Conservation (phyloP, 2,113 vertebrate species). For the Pipra filicauda region DNA sequence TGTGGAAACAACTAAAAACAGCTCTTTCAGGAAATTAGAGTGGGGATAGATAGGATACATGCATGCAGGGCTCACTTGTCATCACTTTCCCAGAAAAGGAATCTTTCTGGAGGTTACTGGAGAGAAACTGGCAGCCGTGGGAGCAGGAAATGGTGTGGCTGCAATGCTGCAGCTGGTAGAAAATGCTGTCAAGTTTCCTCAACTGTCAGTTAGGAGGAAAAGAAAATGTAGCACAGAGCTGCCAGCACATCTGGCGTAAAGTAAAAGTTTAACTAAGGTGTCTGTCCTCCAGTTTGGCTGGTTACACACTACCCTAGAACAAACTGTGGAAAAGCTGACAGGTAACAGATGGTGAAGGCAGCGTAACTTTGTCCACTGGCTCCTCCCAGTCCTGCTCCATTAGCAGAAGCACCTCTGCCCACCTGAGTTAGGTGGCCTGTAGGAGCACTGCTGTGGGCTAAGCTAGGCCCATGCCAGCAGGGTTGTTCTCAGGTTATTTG, state of each 20-base stretch:
- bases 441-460: neutral
- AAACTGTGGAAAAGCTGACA: conserved; percentile 25
- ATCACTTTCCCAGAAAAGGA: neutral
- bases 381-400: neutral
- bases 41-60: neutral
- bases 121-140: conserved; percentile 17
- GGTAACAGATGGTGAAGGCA: conserved; percentile 36
- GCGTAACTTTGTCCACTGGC: neutral
- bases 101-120: neutral
- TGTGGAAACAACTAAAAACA: neutral
- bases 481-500: neutral
- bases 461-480: neutral
- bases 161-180: conserved; percentile 5
- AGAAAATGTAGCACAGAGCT: conserved; percentile 27
- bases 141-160: neutral
- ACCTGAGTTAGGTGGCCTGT: neutral
- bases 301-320: neutral
- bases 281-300: neutral
- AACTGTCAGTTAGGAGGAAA: conserved; percentile 17
- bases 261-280: conserved; percentile 33
- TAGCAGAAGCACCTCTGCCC: neutral
- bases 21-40: neutral
- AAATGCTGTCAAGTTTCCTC: conserved; percentile 31
- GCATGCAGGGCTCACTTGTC: neutral
- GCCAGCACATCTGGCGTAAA: conserved; percentile 46